phyloP scores from a whole-genome alignment of 2,113 vertebrate genomes.

The Crotalus helleri region DNA sequence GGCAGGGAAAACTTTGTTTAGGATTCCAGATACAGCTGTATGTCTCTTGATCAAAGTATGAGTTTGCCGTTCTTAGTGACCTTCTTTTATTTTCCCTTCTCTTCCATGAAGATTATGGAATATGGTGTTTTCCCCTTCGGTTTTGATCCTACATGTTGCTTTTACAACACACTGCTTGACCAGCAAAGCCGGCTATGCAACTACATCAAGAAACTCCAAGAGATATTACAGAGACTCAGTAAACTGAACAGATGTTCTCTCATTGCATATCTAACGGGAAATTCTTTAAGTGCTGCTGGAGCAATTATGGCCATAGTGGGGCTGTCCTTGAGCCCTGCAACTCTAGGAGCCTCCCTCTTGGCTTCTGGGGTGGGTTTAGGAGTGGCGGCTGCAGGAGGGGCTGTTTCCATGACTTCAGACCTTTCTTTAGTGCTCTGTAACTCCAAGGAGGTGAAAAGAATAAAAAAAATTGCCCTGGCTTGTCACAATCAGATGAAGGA shows the following conservation, averaged over 20 bases:
- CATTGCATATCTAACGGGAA: slow-evolving; percentile 62
- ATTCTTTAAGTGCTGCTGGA: slow-evolving; percentile 63
- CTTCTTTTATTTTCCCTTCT: slow-evolving; percentile 21
- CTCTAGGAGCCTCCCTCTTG: slow-evolving; percentile 70
- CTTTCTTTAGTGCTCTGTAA: slow-evolving; percentile 65
- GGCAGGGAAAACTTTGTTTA: background rate
- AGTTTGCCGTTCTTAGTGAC: background rate
- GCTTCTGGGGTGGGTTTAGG: slow-evolving; percentile 71
- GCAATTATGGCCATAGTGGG: slow-evolving; percentile 69
- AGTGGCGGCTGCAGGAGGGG: slow-evolving; percentile 70
- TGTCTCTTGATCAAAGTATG: background rate
- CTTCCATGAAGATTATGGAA: slow-evolving; percentile 63
- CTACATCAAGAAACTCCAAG: slow-evolving; percentile 66
- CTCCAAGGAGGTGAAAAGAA: slow-evolving; percentile 64
- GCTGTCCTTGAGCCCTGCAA: slow-evolving; percentile 69
- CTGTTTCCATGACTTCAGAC: slow-evolving; percentile 64
- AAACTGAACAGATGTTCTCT: slow-evolving; percentile 61
- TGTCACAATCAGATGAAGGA: slow-evolving; percentile 75
- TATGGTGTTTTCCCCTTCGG: background rate
- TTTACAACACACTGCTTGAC: slow-evolving; percentile 63
- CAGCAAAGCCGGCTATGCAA: slow-evolving; percentile 59
- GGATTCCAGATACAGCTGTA: background rate
- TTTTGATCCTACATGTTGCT: slow-evolving; percentile 53
- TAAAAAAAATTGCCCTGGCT: slow-evolving; percentile 69
- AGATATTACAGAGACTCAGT: slow-evolving; percentile 59